Evolutionary conservation across 2,888 invertebrate species (phyloP).

Genomic region (Stenodera caucasica): DNA sequence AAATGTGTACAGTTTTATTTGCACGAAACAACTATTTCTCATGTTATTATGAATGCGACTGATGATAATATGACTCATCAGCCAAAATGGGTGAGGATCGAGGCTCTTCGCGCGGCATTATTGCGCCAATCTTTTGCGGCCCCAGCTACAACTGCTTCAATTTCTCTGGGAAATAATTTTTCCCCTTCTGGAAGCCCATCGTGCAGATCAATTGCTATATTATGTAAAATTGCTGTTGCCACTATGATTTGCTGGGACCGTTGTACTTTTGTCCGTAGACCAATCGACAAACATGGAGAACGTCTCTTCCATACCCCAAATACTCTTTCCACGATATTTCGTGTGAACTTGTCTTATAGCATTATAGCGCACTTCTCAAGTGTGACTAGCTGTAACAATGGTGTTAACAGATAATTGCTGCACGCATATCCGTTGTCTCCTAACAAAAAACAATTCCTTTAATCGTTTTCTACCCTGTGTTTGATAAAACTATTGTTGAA

Average conservation of each 20-base stretch:
- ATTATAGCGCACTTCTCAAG: conserved; percentile 23
- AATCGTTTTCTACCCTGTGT: conserved; percentile 16
- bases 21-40: not conserved
- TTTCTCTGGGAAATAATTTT: no score
- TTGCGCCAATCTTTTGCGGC: no score
- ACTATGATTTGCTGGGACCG: not conserved
- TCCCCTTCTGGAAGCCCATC: no score
- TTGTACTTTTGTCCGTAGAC: not conserved
- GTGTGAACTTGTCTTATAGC: conserved; percentile 21
- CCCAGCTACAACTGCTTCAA: no score
- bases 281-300: conserved; percentile 20
- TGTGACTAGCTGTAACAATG: conserved; percentile 21
- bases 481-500: conserved; percentile 23
- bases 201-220: no score
- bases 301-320: conserved; percentile 30
- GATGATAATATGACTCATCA: no score
- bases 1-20: no score
- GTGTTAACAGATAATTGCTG: conserved; percentile 30
- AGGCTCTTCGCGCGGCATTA: no score
- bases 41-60: not conserved
- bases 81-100: no score
- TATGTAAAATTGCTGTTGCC: no score
- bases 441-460: conserved; percentile 20
- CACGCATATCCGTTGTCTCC: conserved; percentile 35
- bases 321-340: conserved; percentile 29